Evolutionary conservation across 2,797 vertebrate genomes (phyloP).

Genomic region (Coluber constrictor): DNA sequence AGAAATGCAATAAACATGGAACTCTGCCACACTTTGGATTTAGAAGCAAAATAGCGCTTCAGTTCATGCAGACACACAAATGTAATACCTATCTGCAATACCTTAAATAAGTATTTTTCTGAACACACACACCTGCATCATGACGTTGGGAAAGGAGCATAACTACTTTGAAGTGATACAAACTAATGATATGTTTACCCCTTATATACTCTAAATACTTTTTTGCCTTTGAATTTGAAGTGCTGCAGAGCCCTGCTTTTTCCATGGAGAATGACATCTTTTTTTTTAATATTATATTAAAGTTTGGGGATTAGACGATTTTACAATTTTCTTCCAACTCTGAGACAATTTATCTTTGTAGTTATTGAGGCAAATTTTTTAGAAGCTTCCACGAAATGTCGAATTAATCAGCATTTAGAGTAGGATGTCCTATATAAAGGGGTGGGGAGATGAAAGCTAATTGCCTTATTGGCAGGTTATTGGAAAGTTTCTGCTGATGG

Average conservation of each 20-base stretch:
- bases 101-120: background rate
- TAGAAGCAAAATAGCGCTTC: background rate
- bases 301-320: background rate
- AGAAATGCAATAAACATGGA: background rate
- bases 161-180: background rate
- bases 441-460: too few relatives aligned
- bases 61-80: background rate
- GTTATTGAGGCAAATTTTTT: background rate
- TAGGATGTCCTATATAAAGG: background rate
- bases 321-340: conserved; percentile 1
- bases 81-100: background rate
- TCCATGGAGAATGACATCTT: background rate
- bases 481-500: background rate
- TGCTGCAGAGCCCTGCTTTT: background rate
- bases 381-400: background rate
- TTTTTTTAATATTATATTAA: background rate
- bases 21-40: background rate
- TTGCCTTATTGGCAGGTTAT: background rate
- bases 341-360: background rate
- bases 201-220: background rate
- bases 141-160: background rate
- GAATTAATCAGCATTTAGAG: background rate
- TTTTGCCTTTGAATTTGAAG: background rate
- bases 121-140: background rate
- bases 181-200: background rate